phyloP scores from a whole-genome alignment of 2,888 invertebrate genomes.

The Agrochola circellaris region DNA sequence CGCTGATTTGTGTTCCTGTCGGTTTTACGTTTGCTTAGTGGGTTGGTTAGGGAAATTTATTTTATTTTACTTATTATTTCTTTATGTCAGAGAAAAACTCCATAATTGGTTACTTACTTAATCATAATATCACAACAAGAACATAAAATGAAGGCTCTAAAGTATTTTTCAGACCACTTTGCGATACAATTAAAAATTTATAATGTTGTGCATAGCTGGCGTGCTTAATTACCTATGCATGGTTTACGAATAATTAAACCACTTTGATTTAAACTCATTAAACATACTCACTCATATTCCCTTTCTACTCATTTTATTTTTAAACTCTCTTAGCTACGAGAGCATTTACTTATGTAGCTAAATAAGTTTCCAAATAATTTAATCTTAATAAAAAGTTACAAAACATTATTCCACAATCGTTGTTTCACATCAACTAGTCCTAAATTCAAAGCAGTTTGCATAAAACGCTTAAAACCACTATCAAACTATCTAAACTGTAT shows the following conservation, averaged over 20 bases:
- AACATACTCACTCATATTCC: no score
- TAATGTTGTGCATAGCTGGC: not conserved
- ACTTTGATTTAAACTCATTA: no score
- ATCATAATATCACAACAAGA: no score
- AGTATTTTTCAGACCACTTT: not conserved
- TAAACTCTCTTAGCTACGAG: no score
- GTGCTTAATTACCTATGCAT: not conserved
- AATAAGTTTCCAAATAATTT: not conserved
- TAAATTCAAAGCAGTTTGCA: conserved; percentile 18
- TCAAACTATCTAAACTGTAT: conserved; percentile 31
- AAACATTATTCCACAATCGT: not conserved
- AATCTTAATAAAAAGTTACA: not conserved
- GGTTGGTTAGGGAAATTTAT: not conserved
- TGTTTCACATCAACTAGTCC: not conserved
- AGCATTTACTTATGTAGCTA: not conserved
- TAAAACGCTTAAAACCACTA: conserved; percentile 27
- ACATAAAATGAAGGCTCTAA: not conserved
- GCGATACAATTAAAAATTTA: no score
- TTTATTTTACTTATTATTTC: no score
- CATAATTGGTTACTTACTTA: no score
- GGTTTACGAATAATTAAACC: not conserved
- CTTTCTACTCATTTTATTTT: no score
- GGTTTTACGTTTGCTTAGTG: conserved; percentile 2
- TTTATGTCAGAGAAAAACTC: no score
- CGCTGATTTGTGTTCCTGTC: conserved; percentile 44